phyloP scores from a whole-genome alignment of 2,797 vertebrate species.

The Silurus lanzhouensis region DNA sequence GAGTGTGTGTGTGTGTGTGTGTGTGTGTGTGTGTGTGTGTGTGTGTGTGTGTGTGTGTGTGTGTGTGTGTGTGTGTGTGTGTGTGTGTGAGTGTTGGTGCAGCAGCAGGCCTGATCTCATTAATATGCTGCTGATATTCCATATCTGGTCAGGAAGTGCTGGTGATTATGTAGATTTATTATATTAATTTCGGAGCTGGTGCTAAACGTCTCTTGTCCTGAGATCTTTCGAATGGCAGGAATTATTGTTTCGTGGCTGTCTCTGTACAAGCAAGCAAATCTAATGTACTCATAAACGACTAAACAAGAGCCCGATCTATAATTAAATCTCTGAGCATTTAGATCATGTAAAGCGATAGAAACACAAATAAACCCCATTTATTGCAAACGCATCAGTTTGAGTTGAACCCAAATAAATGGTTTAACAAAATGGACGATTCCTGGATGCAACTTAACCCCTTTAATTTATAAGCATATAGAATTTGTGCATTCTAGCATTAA shows the following conservation, averaged over 20 bases:
- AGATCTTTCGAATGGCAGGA: background rate
- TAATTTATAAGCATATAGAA: background rate
- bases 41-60: slow-evolving; percentile 29
- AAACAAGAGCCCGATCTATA: background rate
- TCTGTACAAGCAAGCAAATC: background rate
- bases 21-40: slow-evolving; percentile 24
- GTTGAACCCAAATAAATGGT: background rate
- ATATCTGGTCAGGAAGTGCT: slow-evolving; percentile 41
- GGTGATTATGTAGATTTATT: slow-evolving; percentile 39
- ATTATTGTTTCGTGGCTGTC: background rate
- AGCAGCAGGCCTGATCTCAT: slow-evolving; percentile 40
- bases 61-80: slow-evolving; percentile 23
- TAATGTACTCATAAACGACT: background rate
- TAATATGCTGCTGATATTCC: slow-evolving; percentile 51
- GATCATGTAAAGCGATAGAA: background rate
- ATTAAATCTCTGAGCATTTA: background rate
- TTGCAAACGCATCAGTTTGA: background rate
- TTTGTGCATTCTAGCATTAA: background rate
- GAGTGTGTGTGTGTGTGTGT: slow-evolving; percentile 22
- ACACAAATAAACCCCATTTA: background rate
- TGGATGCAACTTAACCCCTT: background rate
- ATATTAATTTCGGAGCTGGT: slow-evolving; percentile 39
- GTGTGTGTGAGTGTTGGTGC: slow-evolving; percentile 14
- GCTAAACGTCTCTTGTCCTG: slow-evolving; percentile 29
- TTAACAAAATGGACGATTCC: background rate